phyloP scores from a whole-genome alignment of 2,113 vertebrate genomes.

The Corythaixoides concolor region DNA sequence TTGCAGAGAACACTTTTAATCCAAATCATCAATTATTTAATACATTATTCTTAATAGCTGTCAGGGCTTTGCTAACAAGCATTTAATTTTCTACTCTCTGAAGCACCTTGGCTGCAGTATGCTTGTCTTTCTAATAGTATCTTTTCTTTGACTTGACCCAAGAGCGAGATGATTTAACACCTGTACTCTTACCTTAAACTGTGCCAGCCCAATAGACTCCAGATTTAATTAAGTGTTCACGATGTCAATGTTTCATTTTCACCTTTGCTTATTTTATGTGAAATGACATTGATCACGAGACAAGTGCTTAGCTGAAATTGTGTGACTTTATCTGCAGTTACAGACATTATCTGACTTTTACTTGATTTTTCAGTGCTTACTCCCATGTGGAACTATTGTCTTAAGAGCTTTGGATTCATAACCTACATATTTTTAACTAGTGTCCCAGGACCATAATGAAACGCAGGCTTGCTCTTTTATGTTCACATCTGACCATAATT shows the following conservation, averaged over 20 bases:
- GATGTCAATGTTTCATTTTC: conserved; percentile 32
- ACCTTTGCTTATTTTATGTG: conserved; percentile 6
- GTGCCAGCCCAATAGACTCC: conserved; percentile 5
- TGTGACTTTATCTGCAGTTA: background rate
- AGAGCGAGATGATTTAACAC: conserved; percentile 40
- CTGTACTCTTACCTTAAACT: conserved; percentile 15
- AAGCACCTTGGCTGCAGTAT: conserved; percentile 16
- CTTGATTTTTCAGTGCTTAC: background rate
- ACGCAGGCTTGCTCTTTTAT: background rate
- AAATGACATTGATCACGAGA: background rate
- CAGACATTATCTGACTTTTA: background rate
- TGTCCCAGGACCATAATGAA: background rate
- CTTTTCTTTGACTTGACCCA: conserved; percentile 42
- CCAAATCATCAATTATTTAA: conserved; percentile 26
- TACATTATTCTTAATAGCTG: conserved; percentile 9
- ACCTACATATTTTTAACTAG: background rate
- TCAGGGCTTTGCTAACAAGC: conserved; percentile 31
- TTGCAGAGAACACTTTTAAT: conserved; percentile 18
- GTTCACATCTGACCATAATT: background rate
- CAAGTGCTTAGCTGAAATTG: background rate
- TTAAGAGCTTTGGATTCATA: background rate
- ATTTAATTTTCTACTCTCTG: conserved; percentile 41
- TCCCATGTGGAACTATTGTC: background rate
- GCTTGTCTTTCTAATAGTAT: conserved; percentile 56
- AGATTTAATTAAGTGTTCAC: background rate